These are phyloP conservation scores for Vulpes vulpes DNA, from an alignment of 2,113 vertebrate genomes.

Conservation along the genomic window DNA sequence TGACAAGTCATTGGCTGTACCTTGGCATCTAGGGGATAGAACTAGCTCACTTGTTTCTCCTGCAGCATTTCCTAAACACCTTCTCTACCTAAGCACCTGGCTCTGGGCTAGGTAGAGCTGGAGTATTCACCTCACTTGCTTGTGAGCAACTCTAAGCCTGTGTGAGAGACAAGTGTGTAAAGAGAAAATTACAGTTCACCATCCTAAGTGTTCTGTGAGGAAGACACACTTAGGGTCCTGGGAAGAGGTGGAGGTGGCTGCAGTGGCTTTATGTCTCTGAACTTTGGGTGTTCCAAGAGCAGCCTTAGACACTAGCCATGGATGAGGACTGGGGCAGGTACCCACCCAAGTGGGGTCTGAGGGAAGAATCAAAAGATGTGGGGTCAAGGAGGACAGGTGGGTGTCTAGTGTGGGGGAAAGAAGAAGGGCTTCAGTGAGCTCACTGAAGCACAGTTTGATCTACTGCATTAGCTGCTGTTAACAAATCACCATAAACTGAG, in stretches of 20 bases:
- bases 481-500: not conserved
- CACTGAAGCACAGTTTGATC: not conserved
- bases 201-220: not conserved
- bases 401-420: not conserved
- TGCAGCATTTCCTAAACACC: not conserved
- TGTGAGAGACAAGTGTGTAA: not conserved
- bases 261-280: not conserved
- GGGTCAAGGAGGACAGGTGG: not conserved
- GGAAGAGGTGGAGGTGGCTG: not conserved
- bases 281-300: not conserved
- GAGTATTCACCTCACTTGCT: not conserved
- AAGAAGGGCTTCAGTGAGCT: not conserved
- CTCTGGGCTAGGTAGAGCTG: not conserved
- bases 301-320: not conserved
- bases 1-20: not conserved
- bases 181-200: not conserved
- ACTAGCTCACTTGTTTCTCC: not conserved
- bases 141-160: not conserved
- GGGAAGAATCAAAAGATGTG: conserved; percentile 2
- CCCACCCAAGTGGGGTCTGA: not conserved
- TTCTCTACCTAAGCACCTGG: not conserved
- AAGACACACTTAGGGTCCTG: not conserved
- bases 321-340: not conserved
- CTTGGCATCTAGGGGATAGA: not conserved
- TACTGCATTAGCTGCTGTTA: not conserved